These are phyloP conservation scores for Octopus sinensis DNA, from an alignment of 1,140 invertebrate genomes.

Conservation along the genomic window DNA sequence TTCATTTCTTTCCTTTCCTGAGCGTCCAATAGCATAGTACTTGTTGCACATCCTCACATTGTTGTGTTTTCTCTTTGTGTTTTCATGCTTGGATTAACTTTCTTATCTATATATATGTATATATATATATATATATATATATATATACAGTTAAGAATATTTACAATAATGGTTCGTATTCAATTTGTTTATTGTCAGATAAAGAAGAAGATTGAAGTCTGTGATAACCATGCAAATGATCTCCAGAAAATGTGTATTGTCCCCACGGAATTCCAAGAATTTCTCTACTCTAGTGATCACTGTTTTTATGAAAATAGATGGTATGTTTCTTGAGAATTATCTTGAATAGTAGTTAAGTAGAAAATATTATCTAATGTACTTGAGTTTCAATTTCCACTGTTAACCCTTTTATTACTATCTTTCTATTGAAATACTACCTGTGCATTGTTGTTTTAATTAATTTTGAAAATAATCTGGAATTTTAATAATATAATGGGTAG, in stretches of 20 bases:
- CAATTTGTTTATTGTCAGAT: not conserved
- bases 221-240: conserved; percentile 1
- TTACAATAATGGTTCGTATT: not conserved
- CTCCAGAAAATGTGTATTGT: not conserved
- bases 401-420: not conserved
- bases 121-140: not conserved
- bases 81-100: too few species aligned
- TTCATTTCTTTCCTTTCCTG: not conserved
- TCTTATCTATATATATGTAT: too few species aligned
- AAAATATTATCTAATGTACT: not conserved
- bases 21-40: not conserved
- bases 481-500: not conserved
- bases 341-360: not conserved
- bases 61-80: too few species aligned
- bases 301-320: not conserved
- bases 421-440: not conserved
- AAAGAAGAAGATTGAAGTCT: not conserved
- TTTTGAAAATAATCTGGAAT: not conserved
- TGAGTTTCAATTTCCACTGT: not conserved
- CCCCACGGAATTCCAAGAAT: not conserved
- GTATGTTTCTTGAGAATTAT: not conserved
- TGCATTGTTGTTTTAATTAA: not conserved
- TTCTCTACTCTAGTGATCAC: not conserved
- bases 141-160: not conserved
- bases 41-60: not conserved